Evolutionary conservation across 2,797 vertebrate genomes (phyloP).

Genomic region (Spinus olivaceus): DNA sequence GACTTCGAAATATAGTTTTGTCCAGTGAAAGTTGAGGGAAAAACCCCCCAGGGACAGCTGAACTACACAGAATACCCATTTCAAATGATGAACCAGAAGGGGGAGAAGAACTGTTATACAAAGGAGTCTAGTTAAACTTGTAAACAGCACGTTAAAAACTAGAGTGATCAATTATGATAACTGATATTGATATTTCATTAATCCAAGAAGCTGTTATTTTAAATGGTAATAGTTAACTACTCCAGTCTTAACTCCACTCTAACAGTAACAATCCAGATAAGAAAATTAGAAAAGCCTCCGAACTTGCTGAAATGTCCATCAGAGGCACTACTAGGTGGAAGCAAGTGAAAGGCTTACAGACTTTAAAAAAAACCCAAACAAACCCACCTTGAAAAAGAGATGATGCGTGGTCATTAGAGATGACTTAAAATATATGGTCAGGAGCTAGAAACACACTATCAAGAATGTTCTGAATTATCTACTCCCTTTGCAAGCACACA

Average conservation of each 20-base stretch:
- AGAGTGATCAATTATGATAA: background rate
- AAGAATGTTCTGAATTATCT: background rate
- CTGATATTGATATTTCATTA: background rate
- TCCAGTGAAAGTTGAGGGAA: background rate
- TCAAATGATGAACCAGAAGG: background rate
- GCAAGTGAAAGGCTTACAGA: background rate
- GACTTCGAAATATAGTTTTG: background rate
- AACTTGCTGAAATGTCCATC: background rate
- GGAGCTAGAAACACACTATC: background rate
- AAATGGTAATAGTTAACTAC: background rate
- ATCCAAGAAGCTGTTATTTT: background rate
- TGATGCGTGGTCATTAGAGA: rapidly evolving
- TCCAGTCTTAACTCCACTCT: background rate
- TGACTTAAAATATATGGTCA: background rate
- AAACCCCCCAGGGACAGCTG: rapidly evolving
- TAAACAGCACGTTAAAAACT: background rate
- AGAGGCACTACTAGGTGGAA: background rate
- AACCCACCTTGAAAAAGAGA: background rate
- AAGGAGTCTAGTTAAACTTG: background rate
- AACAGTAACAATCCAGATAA: background rate
- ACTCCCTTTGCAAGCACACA: background rate
- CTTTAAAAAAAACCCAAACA: rapidly evolving
- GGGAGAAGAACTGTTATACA: background rate
- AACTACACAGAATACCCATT: background rate
- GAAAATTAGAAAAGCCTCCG: background rate